Evolutionary conservation across 2,888 invertebrate genomes (phyloP).

Genomic region (Drosophila tanythrix): DNA sequence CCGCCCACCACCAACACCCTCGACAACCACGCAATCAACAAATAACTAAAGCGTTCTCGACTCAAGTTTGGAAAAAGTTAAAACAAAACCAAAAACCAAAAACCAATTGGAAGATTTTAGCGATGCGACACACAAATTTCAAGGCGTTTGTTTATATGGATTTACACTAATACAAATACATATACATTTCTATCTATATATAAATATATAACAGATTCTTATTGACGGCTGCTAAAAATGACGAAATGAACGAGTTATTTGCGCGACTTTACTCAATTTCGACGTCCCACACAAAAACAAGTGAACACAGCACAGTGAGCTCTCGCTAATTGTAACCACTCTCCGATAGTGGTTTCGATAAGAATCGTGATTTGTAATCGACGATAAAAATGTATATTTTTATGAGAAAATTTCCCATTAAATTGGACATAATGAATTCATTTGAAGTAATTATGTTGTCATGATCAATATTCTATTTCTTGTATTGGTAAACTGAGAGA

Average conservation of each 20-base stretch:
- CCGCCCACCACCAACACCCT: conserved; percentile 49
- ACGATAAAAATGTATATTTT: not conserved
- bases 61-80: conserved; percentile 27
- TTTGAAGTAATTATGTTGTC: not conserved
- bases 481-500: not conserved
- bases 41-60: conserved; percentile 55
- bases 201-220: conserved; percentile 60
- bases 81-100: conserved; percentile 26
- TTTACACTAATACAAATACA: conserved; percentile 52
- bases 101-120: conserved; percentile 62
- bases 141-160: conserved; percentile 59
- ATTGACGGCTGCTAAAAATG: conserved; percentile 67
- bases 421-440: not conserved
- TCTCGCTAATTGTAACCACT: not conserved
- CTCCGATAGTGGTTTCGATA: not conserved
- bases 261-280: conserved; percentile 67
- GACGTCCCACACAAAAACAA: conserved; percentile 48
- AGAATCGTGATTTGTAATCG: not conserved
- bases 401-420: not conserved
- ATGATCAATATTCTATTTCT: not conserved
- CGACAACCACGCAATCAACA: conserved; percentile 33
- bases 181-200: conserved; percentile 13
- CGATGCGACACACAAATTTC: conserved; percentile 54
- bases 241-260: conserved; percentile 76
- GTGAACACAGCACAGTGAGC: conserved; percentile 12